Base-by-base conservation (phyloP, 2,888 invertebrate species). In the Drosophila robusta region DNA sequence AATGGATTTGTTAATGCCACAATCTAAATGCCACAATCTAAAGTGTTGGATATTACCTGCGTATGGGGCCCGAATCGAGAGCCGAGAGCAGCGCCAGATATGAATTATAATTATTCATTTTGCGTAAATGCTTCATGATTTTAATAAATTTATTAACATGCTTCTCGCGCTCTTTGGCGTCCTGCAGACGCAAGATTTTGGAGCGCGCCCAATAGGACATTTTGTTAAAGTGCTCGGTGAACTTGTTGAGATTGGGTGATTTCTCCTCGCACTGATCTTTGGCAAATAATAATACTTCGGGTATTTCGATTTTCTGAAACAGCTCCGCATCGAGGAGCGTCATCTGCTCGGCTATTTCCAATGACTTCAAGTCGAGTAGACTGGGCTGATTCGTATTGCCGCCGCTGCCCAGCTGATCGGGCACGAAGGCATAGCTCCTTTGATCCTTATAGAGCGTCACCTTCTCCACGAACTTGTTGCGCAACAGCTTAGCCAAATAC, bases 201-300 rank as follows among this genome's bases (percentile, higher is more conserved):
- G 99, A 98, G 58, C 99, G 94, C 42, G 98, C 98, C 99, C 99
- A 99, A 90, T 97, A 99, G 64, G 98, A 98, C 98, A 99, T 98
- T 93, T 99, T 99, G 92, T 99, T 99, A 93, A 99, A 99, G 93
- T 99, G 99, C 92, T 99, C 98, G 0, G 99, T 99, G 91, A 99
- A 99, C 78, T 96, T 94, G 34, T 98, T 98, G 63, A 99, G 94
- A 93, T 99, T 99, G 3, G 99, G 99, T 90, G 98, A 98, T 82
- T 97, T 95, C 91, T 99, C 98, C 92, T 99, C 99, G 77, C 97
- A 97, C 93, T 99, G 99, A 91, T 99, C 98, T 89, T 98, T 96
- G 38, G 99, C 98, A 98, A 99, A 99, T 82, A 98, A 95, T 76
- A 99, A 93, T 72, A 99, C 97, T 93, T 99, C 99, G 0, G 98